These are phyloP conservation scores for Eptesicus fuscus DNA, from an alignment of 2,113 vertebrate species.

Conservation along the genomic window DNA sequence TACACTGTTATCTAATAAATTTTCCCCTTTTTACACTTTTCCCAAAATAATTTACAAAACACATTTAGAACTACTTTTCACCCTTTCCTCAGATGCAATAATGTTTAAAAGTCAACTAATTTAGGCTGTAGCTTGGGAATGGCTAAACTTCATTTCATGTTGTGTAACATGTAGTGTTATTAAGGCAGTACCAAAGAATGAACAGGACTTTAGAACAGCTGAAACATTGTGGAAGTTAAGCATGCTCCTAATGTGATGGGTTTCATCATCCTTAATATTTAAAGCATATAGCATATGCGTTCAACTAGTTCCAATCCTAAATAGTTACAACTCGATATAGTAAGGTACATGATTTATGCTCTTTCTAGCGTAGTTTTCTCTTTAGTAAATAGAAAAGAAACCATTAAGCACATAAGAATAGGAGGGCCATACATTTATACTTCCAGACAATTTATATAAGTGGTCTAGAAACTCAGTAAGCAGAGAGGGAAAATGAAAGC, in stretches of 20 bases:
- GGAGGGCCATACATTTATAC: neutral
- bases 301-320: conserved; percentile 67
- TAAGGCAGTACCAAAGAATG: conserved; percentile 65
- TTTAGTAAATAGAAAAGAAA: conserved; percentile 28
- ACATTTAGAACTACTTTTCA: conserved; percentile 52
- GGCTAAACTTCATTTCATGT: conserved; percentile 65
- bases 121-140: conserved; percentile 70
- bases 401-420: conserved; percentile 15
- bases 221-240: conserved; percentile 76
- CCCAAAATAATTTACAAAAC: conserved; percentile 49
- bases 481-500: conserved; percentile 9
- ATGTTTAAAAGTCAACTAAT: conserved; percentile 44
- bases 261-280: conserved; percentile 79
- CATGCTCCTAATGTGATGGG: conserved; percentile 69
- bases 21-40: neutral
- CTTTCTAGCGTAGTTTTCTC: conserved; percentile 46
- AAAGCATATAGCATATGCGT: conserved; percentile 74
- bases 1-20: conserved; percentile 40
- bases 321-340: conserved; percentile 55
- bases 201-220: conserved; percentile 75
- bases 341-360: conserved; percentile 49
- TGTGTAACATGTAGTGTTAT: conserved; percentile 56
- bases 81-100: neutral
- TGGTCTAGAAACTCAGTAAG: conserved; percentile 23
- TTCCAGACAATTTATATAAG: conserved; percentile 31